Conservation (phyloP, 2,797 vertebrate species). For the Mus caroli region DNA sequence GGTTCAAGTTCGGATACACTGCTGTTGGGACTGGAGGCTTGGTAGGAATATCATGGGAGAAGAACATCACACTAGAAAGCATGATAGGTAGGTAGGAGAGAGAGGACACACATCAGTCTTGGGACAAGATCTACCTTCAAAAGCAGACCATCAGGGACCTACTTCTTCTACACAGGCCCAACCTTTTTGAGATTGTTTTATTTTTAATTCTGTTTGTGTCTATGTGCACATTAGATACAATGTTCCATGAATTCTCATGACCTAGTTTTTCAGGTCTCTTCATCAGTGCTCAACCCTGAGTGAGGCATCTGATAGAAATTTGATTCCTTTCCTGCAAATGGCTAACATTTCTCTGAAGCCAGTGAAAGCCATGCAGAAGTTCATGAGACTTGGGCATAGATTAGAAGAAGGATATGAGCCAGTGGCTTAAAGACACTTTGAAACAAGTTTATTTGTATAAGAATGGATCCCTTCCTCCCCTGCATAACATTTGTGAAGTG, state of each 20-base stretch:
- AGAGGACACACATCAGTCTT: neutral
- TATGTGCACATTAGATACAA: neutral
- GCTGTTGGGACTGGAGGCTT: neutral
- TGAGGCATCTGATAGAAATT: neutral
- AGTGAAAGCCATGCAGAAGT: neutral
- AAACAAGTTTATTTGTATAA: constrained; percentile 56
- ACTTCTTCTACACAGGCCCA: too few relatives aligned
- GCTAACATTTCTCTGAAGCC: neutral
- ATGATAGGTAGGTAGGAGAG: neutral
- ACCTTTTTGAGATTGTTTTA: neutral
- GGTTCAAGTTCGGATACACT: neutral
- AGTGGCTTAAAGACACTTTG: constrained; percentile 40
- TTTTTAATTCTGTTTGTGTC: neutral
- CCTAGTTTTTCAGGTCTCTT: neutral
- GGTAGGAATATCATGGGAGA: neutral
- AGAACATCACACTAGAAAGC: neutral
- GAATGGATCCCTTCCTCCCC: neutral
- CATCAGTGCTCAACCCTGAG: neutral
- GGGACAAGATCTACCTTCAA: neutral
- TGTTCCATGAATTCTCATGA: neutral
- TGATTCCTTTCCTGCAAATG: constrained; percentile 1
- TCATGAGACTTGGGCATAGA: neutral
- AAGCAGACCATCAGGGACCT: neutral
- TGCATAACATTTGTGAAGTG: constrained; percentile 53
- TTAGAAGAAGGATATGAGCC: neutral